Conservation (phyloP, 2,888 invertebrate genomes). For the Rotaria macrura region DNA sequence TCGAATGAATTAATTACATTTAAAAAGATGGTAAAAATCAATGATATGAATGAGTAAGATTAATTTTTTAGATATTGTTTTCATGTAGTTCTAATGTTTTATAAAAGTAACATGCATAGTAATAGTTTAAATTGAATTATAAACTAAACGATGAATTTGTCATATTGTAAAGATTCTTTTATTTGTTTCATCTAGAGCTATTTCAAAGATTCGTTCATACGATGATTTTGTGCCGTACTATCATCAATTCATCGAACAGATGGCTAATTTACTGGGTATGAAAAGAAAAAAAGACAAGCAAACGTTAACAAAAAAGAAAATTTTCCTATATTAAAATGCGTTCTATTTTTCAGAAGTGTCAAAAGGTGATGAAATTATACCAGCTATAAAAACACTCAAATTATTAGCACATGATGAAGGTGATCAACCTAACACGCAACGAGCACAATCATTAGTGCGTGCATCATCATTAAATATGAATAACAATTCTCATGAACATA, state of each 20-base stretch:
- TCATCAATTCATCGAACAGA: constrained; percentile 13
- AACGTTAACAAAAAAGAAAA: no score
- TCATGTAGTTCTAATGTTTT: no score
- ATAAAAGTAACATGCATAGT: no score
- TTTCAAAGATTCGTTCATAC: constrained; percentile 16
- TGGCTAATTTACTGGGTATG: background rate
- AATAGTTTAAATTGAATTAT: no score
- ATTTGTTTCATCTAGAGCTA: background rate
- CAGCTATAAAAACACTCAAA: constrained; percentile 30
- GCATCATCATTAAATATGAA: background rate
- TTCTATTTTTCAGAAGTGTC: constrained; percentile 22
- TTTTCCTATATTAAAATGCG: no score
- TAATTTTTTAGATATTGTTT: no score
- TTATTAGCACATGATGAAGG: constrained; percentile 15
- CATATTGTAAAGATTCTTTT: no score
- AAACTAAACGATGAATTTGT: no score
- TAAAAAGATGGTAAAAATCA: background rate
- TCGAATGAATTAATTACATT: constrained; percentile 21
- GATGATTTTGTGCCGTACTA: constrained; percentile 17
- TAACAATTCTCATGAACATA: background rate
- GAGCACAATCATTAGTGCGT: background rate
- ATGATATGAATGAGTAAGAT: constrained; percentile 14
- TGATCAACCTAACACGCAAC: background rate
- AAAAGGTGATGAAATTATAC: constrained; percentile 32
- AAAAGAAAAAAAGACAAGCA: no score